Evolutionary conservation across 2,113 vertebrate genomes (phyloP).

Genomic region (Aythya baeri): DNA sequence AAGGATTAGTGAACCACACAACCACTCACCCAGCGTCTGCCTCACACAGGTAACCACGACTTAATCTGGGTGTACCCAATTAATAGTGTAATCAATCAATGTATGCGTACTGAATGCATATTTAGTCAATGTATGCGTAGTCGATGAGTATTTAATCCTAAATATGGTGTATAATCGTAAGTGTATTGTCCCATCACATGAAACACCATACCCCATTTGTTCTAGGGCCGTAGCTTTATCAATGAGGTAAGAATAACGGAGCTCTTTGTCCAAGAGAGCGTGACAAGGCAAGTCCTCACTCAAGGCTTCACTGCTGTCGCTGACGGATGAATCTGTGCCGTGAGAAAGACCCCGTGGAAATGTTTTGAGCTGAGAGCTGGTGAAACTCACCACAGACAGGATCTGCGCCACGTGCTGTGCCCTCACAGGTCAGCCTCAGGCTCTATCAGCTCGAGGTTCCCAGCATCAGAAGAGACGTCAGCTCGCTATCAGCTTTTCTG

Average conservation of each 20-base stretch:
- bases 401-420: accelerated
- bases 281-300: neutral
- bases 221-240: neutral
- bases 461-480: accelerated
- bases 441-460: accelerated
- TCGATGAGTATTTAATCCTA: neutral
- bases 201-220: neutral
- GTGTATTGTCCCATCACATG: accelerated
- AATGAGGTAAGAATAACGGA: neutral
- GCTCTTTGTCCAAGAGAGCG: neutral
- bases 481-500: neutral
- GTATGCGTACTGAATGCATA: neutral
- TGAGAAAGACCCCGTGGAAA: neutral
- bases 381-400: neutral
- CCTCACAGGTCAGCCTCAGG: neutral
- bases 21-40: accelerated
- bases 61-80: neutral
- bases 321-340: neutral
- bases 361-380: neutral
- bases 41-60: accelerated
- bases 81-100: neutral
- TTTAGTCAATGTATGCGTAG: neutral
- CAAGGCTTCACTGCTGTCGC: neutral
- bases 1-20: neutral
- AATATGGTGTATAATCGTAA: neutral